These are phyloP conservation scores for Danio kyathit DNA, from an alignment of 2,797 vertebrate species.

Conservation along the genomic window DNA sequence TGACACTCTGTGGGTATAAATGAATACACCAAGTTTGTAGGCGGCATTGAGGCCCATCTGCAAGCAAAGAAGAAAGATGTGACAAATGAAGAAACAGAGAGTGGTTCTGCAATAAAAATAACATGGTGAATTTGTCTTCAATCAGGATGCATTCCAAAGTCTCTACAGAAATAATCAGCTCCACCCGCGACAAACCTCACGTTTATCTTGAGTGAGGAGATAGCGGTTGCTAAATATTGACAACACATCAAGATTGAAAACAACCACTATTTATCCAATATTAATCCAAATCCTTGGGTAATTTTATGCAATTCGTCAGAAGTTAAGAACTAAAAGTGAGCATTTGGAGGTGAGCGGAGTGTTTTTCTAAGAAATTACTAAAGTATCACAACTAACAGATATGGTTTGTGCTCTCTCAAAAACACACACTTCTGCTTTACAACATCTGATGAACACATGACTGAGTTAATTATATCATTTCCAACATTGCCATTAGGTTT, in stretches of 20 bases:
- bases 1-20: not conserved
- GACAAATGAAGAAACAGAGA: conserved; percentile 39
- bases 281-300: not conserved
- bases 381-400: not conserved
- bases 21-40: not conserved
- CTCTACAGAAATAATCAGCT: conserved; percentile 55
- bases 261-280: not conserved
- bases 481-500: no score
- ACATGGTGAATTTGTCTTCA: conserved; percentile 45
- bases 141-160: conserved; percentile 48
- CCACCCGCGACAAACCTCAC: conserved; percentile 33
- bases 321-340: not conserved
- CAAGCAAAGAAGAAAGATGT: conserved; percentile 3
- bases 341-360: not conserved
- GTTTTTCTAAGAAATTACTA: not conserved
- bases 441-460: not conserved
- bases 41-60: not conserved
- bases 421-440: not conserved
- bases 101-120: conserved; percentile 45
- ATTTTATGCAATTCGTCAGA: conserved; percentile 26
- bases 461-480: no score
- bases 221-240: conserved; percentile 53
- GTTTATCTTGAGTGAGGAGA: conserved; percentile 49
- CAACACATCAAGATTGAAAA: conserved; percentile 24
- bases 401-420: not conserved